These are phyloP conservation scores for Agrypnia vestita DNA, from an alignment of 1,140 invertebrate species.

Conservation along the genomic window DNA sequence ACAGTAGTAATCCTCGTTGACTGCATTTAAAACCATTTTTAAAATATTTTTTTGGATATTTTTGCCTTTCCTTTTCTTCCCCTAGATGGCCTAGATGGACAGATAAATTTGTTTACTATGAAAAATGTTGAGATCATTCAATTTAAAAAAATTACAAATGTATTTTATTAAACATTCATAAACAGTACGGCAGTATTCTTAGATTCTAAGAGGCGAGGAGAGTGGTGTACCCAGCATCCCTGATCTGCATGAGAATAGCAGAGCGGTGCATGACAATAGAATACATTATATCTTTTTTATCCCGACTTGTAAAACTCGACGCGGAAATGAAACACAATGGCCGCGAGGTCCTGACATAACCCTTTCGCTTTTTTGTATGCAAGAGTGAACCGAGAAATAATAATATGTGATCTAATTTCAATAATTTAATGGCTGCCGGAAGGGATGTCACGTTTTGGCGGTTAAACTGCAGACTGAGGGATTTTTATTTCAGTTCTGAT, in stretches of 20 bases:
- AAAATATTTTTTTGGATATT: no score
- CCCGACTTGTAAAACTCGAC: conserved; percentile 24
- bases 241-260: conserved; percentile 58
- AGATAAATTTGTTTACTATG: no score
- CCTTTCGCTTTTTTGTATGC: conserved; percentile 51
- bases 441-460: conserved; percentile 11
- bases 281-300: conserved; percentile 60
- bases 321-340: conserved; percentile 52
- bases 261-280: conserved; percentile 51
- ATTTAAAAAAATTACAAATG: no score
- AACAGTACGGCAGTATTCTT: not conserved
- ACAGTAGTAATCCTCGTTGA: no score
- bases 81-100: no score
- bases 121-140: no score
- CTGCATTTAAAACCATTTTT: no score
- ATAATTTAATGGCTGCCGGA: conserved; percentile 56
- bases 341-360: conserved; percentile 51
- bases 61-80: no score
- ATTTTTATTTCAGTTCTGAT: conserved; percentile 36
- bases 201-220: no score
- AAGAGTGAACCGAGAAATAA: conserved; percentile 49
- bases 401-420: conserved; percentile 59
- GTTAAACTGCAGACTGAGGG: conserved; percentile 16
- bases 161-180: not conserved
- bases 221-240: not conserved